Conservation (phyloP, 2,888 invertebrate species). For the Rhingia rostrata region DNA sequence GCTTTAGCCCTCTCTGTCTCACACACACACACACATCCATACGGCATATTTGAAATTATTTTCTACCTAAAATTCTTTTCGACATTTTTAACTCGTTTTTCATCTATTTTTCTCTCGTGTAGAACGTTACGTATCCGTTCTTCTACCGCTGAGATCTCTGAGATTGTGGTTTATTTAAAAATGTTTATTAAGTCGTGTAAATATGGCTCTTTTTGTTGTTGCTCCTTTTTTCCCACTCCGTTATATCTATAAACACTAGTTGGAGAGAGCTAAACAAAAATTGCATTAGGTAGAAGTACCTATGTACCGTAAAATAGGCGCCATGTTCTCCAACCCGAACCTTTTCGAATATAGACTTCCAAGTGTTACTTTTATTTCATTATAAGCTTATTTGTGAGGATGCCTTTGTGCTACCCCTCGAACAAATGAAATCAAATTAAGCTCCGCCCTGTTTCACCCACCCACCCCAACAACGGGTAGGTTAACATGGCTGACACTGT, state of each 20-base stretch:
- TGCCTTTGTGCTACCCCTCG: slow-evolving; percentile 1
- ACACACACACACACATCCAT: background rate
- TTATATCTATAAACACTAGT: slow-evolving; percentile 50
- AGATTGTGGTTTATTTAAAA: slow-evolving; percentile 73
- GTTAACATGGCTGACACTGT: slow-evolving; percentile 67
- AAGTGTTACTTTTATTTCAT: slow-evolving; percentile 63
- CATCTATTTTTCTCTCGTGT: slow-evolving; percentile 26
- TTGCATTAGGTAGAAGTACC: slow-evolving; percentile 41
- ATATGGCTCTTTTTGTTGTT: slow-evolving; percentile 19
- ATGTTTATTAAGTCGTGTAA: slow-evolving; percentile 73
- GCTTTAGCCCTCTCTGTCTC: background rate
- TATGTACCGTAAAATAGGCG: slow-evolving; percentile 59
- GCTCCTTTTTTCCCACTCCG: slow-evolving; percentile 1
- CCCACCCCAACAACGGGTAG: slow-evolving; percentile 10
- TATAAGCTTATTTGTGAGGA: slow-evolving; percentile 48
- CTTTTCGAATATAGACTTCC: background rate
- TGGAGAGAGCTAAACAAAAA: slow-evolving; percentile 48
- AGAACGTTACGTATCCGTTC: background rate
- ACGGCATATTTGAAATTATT: slow-evolving; percentile 63
- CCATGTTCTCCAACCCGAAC: slow-evolving; percentile 20
- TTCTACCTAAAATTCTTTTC: slow-evolving; percentile 66
- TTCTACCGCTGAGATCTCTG: slow-evolving; percentile 42
- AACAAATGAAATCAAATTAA: slow-evolving; percentile 64
- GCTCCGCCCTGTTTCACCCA: slow-evolving; percentile 58
- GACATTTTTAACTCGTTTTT: slow-evolving; percentile 48